Conservation (phyloP, 2,113 vertebrate genomes). For the Mus musculus region GRCm39 chr9:122831501-122832000, state of each 20-base stretch:
- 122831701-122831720: background rate
- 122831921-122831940: background rate
- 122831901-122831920: background rate
- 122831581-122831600: too few species aligned
- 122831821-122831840: background rate
- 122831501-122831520: background rate
- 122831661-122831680: too few species aligned
- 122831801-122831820: background rate
- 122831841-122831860: background rate
- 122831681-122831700: background rate
- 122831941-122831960: background rate
- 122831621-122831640: too few species aligned
- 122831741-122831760: background rate
- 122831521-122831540: background rate
- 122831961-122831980: background rate
- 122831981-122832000: background rate
- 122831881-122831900: background rate
- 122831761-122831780: background rate
- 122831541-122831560: too few species aligned
- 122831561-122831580: too few species aligned
- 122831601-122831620: too few species aligned
- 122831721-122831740: background rate
- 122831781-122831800: background rate
- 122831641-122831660: too few species aligned
- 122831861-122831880: background rate